Evolutionary conservation across 2,888 invertebrate genomes (phyloP).

Genomic region (Branchipolynoe longqiensis): DNA sequence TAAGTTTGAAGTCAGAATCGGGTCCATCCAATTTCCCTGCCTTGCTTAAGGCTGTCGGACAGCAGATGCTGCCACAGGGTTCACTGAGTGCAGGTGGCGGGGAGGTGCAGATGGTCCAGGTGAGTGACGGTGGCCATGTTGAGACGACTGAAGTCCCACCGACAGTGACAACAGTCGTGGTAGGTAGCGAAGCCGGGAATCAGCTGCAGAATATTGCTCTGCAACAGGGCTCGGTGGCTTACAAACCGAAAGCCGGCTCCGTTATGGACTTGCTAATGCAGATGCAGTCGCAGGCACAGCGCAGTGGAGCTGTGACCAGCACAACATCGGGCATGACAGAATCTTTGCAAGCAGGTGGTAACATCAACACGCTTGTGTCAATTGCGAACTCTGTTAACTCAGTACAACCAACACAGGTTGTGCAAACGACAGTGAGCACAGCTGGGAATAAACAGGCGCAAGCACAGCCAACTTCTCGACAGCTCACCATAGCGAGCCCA

Average conservation of each 20-base stretch:
- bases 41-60: constrained; percentile 64
- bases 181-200: not conserved
- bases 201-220: not conserved
- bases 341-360: not conserved
- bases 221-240: constrained; percentile 14
- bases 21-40: constrained; percentile 63
- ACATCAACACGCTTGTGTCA: not conserved
- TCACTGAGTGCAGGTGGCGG: not conserved
- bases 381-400: not conserved
- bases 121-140: constrained; percentile 60
- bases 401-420: not conserved
- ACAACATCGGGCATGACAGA: constrained; percentile 35
- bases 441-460: not conserved
- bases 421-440: not conserved
- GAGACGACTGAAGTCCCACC: constrained; percentile 57
- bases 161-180: constrained; percentile 44
- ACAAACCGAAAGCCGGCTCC: constrained; percentile 49
- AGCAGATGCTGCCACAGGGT: constrained; percentile 53
- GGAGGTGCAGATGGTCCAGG: constrained; percentile 55
- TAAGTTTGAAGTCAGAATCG: constrained; percentile 78
- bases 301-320: not conserved
- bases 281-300: constrained; percentile 66
- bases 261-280: constrained; percentile 65
- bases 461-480: not conserved
- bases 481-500: not conserved